phyloP scores from a whole-genome alignment of 1,140 invertebrate genomes.

The Zaprionus tsacasi region DNA sequence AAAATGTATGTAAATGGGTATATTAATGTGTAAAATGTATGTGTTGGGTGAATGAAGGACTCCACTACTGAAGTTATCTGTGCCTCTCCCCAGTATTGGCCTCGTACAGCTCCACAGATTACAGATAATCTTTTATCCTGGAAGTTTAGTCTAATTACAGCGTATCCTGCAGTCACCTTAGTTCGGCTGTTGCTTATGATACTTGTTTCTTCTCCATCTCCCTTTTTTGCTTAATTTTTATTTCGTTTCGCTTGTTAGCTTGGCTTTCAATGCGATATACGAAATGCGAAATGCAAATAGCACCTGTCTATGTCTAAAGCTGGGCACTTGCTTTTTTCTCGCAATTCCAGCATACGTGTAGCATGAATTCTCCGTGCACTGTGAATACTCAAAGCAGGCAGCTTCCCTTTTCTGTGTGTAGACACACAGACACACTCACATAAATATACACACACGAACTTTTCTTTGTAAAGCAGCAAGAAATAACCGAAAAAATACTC shows the following conservation, averaged over 20 bases:
- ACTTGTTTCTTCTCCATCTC: background rate
- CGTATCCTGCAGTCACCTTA: background rate
- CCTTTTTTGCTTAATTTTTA: constrained; percentile 37
- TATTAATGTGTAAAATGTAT: background rate
- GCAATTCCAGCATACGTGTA: background rate
- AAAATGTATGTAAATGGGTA: background rate
- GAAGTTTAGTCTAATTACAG: background rate
- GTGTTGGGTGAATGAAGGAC: background rate
- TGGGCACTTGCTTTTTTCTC: constrained; percentile 69
- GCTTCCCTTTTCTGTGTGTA: constrained; percentile 57
- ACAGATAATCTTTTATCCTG: too few relatives aligned
- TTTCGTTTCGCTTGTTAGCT: constrained; percentile 76
- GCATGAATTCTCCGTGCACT: constrained; percentile 3
- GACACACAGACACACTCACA: background rate
- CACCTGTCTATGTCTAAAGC: constrained; percentile 75
- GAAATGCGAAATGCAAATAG: constrained; percentile 60
- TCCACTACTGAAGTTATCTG: background rate
- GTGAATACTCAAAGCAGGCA: constrained; percentile 56
- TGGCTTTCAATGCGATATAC: constrained; percentile 45
- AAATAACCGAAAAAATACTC: constrained; percentile 48
- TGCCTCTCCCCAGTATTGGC: too few relatives aligned
- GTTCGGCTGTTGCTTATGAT: background rate
- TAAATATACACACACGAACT: constrained; percentile 21
- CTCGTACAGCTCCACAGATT: too few relatives aligned
- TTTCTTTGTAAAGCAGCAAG: constrained; percentile 18